Evolutionary conservation across 2,113 vertebrate species (phyloP).

Genomic region (Cynopterus brachyotis): DNA sequence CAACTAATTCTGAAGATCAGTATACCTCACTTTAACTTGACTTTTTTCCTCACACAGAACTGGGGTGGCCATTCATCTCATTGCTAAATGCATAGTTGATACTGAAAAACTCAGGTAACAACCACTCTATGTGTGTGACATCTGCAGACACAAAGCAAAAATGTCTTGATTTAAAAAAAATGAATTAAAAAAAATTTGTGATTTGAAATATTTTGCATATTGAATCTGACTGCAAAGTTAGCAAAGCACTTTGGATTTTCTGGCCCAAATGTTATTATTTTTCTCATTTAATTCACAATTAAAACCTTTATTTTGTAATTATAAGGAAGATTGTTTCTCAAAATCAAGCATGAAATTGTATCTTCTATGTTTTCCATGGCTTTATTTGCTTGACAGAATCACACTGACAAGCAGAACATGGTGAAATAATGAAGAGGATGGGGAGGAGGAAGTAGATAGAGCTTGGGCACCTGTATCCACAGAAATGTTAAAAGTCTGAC

Average conservation of each 20-base stretch:
- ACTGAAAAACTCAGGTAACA: neutral
- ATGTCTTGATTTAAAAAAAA: neutral
- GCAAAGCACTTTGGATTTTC: neutral
- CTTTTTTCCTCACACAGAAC: neutral
- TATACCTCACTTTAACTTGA: neutral
- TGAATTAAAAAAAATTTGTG: neutral
- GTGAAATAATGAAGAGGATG: neutral
- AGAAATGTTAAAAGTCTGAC: neutral
- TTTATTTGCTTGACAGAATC: conserved; percentile 27
- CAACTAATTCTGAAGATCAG: neutral
- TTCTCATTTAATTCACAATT: neutral
- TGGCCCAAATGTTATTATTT: neutral
- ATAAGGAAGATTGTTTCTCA: neutral
- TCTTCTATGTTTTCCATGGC: neutral
- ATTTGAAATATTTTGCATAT: neutral
- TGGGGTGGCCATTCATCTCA: neutral
- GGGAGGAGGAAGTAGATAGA: neutral
- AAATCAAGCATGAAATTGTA: neutral
- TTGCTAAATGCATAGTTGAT: neutral
- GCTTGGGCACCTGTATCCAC: neutral
- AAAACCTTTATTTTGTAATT: neutral
- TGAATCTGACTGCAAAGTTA: neutral
- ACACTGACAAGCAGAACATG: neutral
- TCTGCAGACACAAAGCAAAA: neutral
- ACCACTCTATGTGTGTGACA: neutral